phyloP scores from a whole-genome alignment of 1,140 invertebrate species.

The Acarapis woodi region DNA sequence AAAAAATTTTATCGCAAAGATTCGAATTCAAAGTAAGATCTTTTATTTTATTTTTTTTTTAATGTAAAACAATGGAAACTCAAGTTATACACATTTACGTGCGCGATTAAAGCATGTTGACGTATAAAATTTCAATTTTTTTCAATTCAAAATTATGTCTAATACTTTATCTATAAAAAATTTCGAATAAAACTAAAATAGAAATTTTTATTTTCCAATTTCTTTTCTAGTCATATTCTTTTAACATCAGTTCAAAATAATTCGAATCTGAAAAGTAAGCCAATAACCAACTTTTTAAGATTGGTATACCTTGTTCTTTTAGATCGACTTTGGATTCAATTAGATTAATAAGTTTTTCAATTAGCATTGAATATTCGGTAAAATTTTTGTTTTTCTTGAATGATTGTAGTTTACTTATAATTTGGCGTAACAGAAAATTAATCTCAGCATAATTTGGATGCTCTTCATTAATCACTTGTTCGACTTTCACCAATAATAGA shows the following conservation, averaged over 20 bases:
- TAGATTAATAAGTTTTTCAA: neutral
- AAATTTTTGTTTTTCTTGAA: conserved; percentile 1
- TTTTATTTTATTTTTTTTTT: no score
- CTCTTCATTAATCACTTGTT: neutral
- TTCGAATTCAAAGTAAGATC: no score
- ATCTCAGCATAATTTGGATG: neutral
- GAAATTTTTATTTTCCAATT: no score
- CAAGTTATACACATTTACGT: no score
- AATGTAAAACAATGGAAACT: no score
- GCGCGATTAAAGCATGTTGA: no score
- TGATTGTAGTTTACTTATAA: neutral
- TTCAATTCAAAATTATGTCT: no score
- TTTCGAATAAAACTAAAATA: no score
- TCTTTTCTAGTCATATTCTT: no score
- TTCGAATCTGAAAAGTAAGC: neutral
- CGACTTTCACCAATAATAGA: neutral
- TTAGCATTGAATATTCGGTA: neutral
- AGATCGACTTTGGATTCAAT: neutral
- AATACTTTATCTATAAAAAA: no score
- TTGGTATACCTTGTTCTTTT: neutral
- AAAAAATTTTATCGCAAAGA: no score
- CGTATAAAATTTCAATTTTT: no score
- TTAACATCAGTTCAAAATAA: neutral
- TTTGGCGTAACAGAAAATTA: neutral
- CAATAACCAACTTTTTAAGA: neutral